Evolutionary conservation across 2,797 vertebrate genomes (phyloP).

Genomic region (Gallinago nigripennis): DNA sequence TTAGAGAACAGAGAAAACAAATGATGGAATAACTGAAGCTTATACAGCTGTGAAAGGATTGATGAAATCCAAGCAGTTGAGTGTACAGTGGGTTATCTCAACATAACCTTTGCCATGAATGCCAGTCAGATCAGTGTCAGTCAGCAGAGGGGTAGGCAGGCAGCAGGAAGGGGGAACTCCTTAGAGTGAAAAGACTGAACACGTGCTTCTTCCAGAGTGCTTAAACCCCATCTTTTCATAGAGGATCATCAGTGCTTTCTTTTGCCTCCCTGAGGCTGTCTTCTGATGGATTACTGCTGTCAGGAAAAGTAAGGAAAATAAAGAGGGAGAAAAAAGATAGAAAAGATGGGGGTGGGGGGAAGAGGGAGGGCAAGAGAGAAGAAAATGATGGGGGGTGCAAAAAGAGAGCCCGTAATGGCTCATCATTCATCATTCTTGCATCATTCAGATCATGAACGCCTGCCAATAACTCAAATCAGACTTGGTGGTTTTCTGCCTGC

Average conservation of each 20-base stretch:
- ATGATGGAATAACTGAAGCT: not conserved
- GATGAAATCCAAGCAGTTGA: not conserved
- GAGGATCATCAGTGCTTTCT: no score
- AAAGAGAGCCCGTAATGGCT: not conserved
- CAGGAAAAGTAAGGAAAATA: not conserved
- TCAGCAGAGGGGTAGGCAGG: not conserved
- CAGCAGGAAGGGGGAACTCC: not conserved
- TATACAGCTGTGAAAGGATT: not conserved
- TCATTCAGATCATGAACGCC: not conserved
- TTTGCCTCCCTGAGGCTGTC: not conserved
- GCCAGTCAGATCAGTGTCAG: not conserved
- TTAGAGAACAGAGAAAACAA: not conserved
- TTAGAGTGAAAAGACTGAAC: not conserved
- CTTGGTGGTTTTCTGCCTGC: not conserved
- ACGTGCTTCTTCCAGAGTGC: not conserved
- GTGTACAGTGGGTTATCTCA: not conserved
- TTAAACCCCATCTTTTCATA: not conserved
- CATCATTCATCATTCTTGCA: not conserved
- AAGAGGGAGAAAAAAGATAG: not conserved
- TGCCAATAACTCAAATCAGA: not conserved
- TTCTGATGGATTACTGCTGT: not conserved
- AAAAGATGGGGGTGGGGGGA: not conserved
- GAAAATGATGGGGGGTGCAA: not conserved
- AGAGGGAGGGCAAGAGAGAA: not conserved
- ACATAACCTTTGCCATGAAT: not conserved